Evolutionary conservation across 2,113 vertebrate genomes (phyloP), one percentile per base, ranked within the genome.

Genomic region (Ictalurus furcatus): DNA sequence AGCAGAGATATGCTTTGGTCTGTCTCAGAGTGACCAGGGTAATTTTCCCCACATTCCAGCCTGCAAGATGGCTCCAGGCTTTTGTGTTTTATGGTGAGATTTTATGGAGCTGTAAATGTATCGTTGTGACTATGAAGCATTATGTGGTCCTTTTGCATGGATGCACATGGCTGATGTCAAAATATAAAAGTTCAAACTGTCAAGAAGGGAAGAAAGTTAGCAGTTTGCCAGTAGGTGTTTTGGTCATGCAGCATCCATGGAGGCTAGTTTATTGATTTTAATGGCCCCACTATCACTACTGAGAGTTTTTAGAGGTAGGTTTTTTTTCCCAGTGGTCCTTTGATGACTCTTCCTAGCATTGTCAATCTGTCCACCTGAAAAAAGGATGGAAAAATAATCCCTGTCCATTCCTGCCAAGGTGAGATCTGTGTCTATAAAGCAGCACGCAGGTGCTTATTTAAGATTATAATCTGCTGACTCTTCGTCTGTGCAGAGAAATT

Each of bases 1-100:
- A 82, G 76, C 86, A 79, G 69, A 90, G 88, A 84, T 58, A 48
- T 88, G 82, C 63, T 63, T 88, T 88, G 69, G 80, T 86, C 79
- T 73, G 80, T 54, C 17, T 79, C 74, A 44, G 88, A 85, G 71
- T 76, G 86, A 67, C 81, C 44, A 80, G 54, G 56, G 78, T 71
- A 44, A 82, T 74, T 56, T 58, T 69, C 73, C 73, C 82, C 21
- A 30, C 58, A 56, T 44, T 78, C n/a, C 76, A 58, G 19, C 59
- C 30, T 44, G 44, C 48, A 79, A 59, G 6, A 30, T 11, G 69
- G 52, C 78, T 76, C 16, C 40, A 23, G n/a, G 67, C 40, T 54
- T 37, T 67, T 52, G 59, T 14, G 58, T 63, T 78, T 87, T 84
- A 90, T 63, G 59, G 79, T 48, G n/a, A 40, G n/a, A 69, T 84